Base-by-base conservation (phyloP, 2,888 invertebrate genomes). In the Arctia plantaginis region DNA sequence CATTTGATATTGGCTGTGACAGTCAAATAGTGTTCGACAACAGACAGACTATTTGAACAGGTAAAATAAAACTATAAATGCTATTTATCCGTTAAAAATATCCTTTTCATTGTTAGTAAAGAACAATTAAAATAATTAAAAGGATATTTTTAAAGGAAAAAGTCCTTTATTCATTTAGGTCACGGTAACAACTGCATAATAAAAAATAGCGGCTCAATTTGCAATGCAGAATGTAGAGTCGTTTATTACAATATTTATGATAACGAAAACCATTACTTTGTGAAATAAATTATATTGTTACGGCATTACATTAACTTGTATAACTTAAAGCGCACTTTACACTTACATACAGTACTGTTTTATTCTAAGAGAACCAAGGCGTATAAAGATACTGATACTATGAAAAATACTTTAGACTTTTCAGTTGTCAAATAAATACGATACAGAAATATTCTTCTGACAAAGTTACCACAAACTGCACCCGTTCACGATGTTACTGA, bases 221-320 rank as follows among this genome's bases (percentile, higher is more conserved):
- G n/a, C n/a, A n/a, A 55, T 55, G 51, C 51, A 55, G 51, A 55
- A 55, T 55, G n/a, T n/a, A 55, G 51, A 51, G 23, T 55, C n/a
- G 51, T 55, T 55, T n/a, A 55, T 55, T n/a, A 55, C 23, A 55
- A 55, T 55, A 10, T 55, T 55, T 55, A 55, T 55, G 51, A n/a
- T 55, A 55, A 55, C 51, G 23, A 55, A 55, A 55, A 55, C 10
- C n/a, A 55, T 55, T 55, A 55, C 51, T 55, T 55, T 55, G 51
- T 55, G n/a, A 55, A 23, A 55, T n/a, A 55, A 55, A n/a, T 55
- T 55, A 55, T 55, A 55, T 23, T 55, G 51, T 66, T 35, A 75
- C n/a, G 51, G 51, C 23, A 55, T 55, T 12, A 55, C 8, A 51
- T 51, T 47, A 23, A 51, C n/a, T 55, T 55, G n/a, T 55, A n/a